These are phyloP conservation scores for Oryzaephilus surinamensis DNA, from an alignment of 1,140 invertebrate genomes.

Conservation along the genomic window DNA sequence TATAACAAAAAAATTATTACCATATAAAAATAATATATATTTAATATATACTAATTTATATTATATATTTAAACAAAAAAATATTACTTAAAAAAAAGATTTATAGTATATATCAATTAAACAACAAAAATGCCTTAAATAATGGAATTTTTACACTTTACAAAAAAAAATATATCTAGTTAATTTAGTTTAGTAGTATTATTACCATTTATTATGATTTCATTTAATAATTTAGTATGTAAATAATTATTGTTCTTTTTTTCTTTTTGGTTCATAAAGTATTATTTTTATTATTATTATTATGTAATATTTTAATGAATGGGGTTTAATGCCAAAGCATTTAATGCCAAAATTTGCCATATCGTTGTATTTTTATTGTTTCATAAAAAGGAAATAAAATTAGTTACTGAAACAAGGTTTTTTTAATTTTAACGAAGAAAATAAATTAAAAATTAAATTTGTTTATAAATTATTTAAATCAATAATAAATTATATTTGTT, in stretches of 20 bases:
- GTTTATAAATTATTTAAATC: too few relatives aligned
- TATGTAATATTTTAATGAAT: conserved; percentile 12
- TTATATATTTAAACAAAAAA: neutral
- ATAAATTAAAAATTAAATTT: too few relatives aligned
- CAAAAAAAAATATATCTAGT: conserved; percentile 27
- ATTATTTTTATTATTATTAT: conserved; percentile 20
- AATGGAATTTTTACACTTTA: conserved; percentile 36
- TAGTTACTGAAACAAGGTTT: too few relatives aligned
- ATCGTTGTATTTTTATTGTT: conserved; percentile 35
- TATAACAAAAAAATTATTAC: neutral
- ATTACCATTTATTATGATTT: conserved; percentile 13
- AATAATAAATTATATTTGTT: too few relatives aligned
- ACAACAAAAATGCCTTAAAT: conserved; percentile 31
- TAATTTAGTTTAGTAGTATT: conserved; percentile 22
- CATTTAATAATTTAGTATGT: conserved; percentile 1
- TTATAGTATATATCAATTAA: conserved; percentile 9
- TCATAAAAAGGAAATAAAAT: conserved; percentile 25
- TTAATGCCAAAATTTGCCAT: conserved; percentile 39
- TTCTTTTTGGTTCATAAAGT: conserved; percentile 9
- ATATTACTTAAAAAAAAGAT: neutral
- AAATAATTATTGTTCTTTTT: conserved; percentile 2
- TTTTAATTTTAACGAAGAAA: too few relatives aligned
- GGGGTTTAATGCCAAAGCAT: conserved; percentile 37
- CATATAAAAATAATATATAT: conserved; percentile 3
- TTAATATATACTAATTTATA: neutral